phyloP scores from a whole-genome alignment of 1,140 invertebrate species.

The Adoxophyes honmai region DNA sequence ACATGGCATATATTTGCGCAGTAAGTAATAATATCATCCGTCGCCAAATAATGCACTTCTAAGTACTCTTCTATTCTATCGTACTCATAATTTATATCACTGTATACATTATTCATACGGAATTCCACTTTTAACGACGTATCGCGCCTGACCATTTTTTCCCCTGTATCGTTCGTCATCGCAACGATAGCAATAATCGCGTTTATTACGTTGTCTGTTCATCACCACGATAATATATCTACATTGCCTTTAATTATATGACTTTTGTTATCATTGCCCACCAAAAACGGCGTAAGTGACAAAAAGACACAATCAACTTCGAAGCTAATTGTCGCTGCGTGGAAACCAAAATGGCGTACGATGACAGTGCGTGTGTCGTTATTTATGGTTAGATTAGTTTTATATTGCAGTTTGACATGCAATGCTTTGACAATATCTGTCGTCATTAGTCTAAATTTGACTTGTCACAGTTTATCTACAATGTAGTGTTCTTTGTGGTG shows the following conservation, averaged over 20 bases:
- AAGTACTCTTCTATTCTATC: too few relatives aligned
- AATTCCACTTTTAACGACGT: neutral
- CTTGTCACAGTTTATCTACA: conserved; percentile 23
- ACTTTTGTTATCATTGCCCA: conserved; percentile 18
- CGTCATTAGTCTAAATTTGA: conserved; percentile 32
- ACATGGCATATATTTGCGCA: too few relatives aligned
- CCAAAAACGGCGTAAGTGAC: neutral
- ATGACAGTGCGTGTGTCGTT: neutral
- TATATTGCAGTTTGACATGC: conserved; percentile 44
- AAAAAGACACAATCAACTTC: neutral
- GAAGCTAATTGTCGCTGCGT: too few relatives aligned
- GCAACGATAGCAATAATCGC: conserved; percentile 26
- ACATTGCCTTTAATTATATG: conserved; percentile 48
- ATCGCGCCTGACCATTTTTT: neutral
- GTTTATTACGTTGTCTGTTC: conserved; percentile 28
- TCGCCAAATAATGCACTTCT: too few relatives aligned
- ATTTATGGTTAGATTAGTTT: neutral
- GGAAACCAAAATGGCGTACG: neutral
- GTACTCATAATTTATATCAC: too few relatives aligned
- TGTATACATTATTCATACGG: neutral
- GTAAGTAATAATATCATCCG: too few relatives aligned
- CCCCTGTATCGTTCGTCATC: conserved; percentile 27
- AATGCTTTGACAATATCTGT: conserved; percentile 32
- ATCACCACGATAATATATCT: conserved; percentile 41
- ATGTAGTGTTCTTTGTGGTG: neutral